Evolutionary conservation across 2,888 invertebrate genomes (phyloP).

Genomic region (Zhengitettix transpicula): DNA sequence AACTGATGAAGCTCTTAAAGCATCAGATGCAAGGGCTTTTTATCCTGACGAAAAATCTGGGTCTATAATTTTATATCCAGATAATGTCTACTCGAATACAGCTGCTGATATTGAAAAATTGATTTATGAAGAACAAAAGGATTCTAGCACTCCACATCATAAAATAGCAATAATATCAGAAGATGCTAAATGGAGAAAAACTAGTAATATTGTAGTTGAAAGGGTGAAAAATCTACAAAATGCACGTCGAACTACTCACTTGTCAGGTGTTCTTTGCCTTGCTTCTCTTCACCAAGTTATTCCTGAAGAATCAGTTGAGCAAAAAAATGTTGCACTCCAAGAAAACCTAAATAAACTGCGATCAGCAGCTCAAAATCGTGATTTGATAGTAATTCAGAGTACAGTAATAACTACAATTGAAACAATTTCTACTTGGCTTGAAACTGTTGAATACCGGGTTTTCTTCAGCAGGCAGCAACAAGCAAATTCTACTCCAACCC

Average conservation of each 20-base stretch:
- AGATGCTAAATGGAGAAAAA: slow-evolving; percentile 30
- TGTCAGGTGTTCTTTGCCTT: slow-evolving; percentile 44
- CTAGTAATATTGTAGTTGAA: slow-evolving; percentile 33
- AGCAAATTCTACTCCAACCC: slow-evolving; percentile 36
- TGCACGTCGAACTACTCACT: slow-evolving; percentile 32
- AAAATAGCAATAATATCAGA: background rate
- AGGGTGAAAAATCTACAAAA: slow-evolving; percentile 37
- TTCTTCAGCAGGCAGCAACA: slow-evolving; percentile 41
- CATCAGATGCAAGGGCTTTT: background rate
- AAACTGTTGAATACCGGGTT: slow-evolving; percentile 68
- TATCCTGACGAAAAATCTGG: background rate
- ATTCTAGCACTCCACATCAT: background rate
- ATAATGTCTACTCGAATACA: background rate
- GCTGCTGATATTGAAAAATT: background rate
- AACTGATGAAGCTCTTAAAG: background rate
- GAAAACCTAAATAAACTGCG: slow-evolving; percentile 39
- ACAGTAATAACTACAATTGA: slow-evolving; percentile 59
- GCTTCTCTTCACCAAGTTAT: slow-evolving; percentile 39
- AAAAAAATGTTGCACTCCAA: slow-evolving; percentile 38
- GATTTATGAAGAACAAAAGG: background rate
- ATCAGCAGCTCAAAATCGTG: slow-evolving; percentile 38
- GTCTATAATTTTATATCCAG: background rate
- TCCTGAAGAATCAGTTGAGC: slow-evolving; percentile 34
- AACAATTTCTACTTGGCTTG: slow-evolving; percentile 67
- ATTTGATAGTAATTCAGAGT: slow-evolving; percentile 44